Evolutionary conservation across 2,113 vertebrate genomes (phyloP).

Genomic region (Rhea americana): DNA sequence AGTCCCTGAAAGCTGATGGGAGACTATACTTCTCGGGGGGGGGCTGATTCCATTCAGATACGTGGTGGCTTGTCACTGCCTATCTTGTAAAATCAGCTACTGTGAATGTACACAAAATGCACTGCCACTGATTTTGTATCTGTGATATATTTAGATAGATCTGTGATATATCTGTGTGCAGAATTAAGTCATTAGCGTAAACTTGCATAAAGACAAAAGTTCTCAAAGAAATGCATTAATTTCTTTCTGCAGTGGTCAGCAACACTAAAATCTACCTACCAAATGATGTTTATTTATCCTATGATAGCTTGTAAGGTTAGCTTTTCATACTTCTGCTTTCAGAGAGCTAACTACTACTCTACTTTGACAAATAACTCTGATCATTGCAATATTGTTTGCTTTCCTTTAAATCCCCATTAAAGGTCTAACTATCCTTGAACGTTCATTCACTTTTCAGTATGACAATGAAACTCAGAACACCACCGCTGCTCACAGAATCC

Average conservation of each 20-base stretch:
- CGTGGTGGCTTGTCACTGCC: not conserved
- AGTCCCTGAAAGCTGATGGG: not conserved
- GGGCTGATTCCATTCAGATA: not conserved
- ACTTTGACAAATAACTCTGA: conserved; percentile 32
- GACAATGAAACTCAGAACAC: conserved; percentile 30
- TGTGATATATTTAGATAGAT: not conserved
- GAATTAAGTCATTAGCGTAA: not conserved
- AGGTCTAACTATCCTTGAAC: not conserved
- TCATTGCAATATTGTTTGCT: not conserved
- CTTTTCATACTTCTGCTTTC: not conserved
- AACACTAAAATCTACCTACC: not conserved
- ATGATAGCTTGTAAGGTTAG: not conserved
- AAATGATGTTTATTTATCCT: not conserved
- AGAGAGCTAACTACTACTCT: conserved; percentile 17
- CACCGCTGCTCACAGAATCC: conserved; percentile 16
- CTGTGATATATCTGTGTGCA: not conserved
- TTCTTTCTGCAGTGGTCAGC: not conserved
- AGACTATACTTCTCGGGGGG: not conserved
- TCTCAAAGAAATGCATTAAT: not conserved
- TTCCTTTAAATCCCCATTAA: not conserved
- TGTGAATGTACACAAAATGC: not conserved
- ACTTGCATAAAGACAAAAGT: not conserved
- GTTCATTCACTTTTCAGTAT: not conserved
- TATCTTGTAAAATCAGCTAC: not conserved
- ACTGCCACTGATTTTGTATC: not conserved